These are phyloP conservation scores for Ethmia dodecea DNA, from an alignment of 2,888 invertebrate species.

Conservation along the genomic window DNA sequence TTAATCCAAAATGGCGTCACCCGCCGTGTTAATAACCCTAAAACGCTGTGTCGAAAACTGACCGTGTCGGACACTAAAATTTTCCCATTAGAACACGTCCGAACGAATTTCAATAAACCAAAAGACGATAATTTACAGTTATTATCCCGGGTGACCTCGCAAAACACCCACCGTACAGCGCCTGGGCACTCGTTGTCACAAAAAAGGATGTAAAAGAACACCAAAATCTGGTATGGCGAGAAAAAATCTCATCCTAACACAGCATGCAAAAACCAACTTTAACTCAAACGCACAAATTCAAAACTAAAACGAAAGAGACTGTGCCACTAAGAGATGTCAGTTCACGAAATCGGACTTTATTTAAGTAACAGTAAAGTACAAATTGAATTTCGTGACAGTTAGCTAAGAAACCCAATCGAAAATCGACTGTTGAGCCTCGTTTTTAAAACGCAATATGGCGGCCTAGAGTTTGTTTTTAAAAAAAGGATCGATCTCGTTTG, in stretches of 20 bases:
- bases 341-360: conserved; percentile 72
- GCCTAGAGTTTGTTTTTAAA: conserved; percentile 40
- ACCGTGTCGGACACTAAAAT: conserved; percentile 32
- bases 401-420: conserved; percentile 24
- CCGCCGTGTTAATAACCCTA: too few species aligned
- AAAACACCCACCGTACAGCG: conserved; percentile 70
- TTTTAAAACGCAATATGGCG: conserved; percentile 34
- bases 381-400: conserved; percentile 75
- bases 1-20: too few species aligned
- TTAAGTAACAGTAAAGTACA: conserved; percentile 71
- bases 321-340: conserved; percentile 33
- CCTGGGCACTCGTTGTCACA: conserved; percentile 59
- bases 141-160: conserved; percentile 75
- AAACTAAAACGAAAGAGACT: conserved; percentile 9
- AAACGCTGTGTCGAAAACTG: not conserved
- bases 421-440: not conserved
- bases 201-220: conserved; percentile 62
- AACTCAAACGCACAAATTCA: conserved; percentile 22
- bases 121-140: conserved; percentile 72
- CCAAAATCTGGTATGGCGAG: conserved; percentile 69
- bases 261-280: conserved; percentile 36
- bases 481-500: conserved; percentile 72
- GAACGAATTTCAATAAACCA: conserved; percentile 68
- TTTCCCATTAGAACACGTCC: conserved; percentile 60
- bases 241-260: conserved; percentile 46